Percentiles rank a stretch among this genome's conserved stretches.
These are phyloP conservation scores for Propsilocerus akamusi DNA, from an alignment of 1,140 invertebrate genomes.

Conservation along the genomic window DNA sequence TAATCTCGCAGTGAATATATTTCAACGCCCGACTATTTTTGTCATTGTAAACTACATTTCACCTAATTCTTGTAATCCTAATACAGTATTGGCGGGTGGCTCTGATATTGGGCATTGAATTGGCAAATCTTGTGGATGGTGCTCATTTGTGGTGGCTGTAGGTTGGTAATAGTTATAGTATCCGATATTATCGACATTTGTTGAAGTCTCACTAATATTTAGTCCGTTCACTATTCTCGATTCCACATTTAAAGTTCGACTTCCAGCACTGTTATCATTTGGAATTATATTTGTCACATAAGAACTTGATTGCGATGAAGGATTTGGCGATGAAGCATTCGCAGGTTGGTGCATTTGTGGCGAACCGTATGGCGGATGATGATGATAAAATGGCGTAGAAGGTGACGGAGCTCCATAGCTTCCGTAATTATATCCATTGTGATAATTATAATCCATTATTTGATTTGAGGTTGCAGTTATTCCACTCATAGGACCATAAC, in stretches of 20 bases:
- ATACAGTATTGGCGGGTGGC: constrained; percentile 18
- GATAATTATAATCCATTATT: constrained; percentile 17
- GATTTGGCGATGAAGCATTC: constrained; percentile 9
- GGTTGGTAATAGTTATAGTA: constrained; percentile 21
- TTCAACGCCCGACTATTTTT: background rate
- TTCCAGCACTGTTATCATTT: constrained; percentile 12
- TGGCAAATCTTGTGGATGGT: constrained; percentile 23
- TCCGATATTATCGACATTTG: constrained; percentile 11
- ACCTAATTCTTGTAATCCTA: constrained; percentile 23
- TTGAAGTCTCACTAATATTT: constrained; percentile 1
- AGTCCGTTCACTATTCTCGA: constrained; percentile 5
- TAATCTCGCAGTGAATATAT: background rate
- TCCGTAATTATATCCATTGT: constrained; percentile 22
- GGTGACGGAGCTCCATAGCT: constrained; percentile 19
- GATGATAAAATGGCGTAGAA: constrained; percentile 19
- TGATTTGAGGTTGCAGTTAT: constrained; percentile 16
- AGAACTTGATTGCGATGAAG: constrained; percentile 13
- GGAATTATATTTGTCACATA: constrained; percentile 11
- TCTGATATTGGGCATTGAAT: constrained; percentile 22
- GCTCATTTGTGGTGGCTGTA: constrained; percentile 7
- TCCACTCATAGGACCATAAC: constrained; percentile 20
- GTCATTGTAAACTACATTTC: background rate
- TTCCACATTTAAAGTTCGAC: constrained; percentile 5
- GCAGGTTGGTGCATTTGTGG: constrained; percentile 14
- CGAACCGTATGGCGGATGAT: constrained; percentile 21